These are phyloP conservation scores for Drosophila navojoa DNA, from an alignment of 1,140 invertebrate genomes.

Conservation along the genomic window DNA sequence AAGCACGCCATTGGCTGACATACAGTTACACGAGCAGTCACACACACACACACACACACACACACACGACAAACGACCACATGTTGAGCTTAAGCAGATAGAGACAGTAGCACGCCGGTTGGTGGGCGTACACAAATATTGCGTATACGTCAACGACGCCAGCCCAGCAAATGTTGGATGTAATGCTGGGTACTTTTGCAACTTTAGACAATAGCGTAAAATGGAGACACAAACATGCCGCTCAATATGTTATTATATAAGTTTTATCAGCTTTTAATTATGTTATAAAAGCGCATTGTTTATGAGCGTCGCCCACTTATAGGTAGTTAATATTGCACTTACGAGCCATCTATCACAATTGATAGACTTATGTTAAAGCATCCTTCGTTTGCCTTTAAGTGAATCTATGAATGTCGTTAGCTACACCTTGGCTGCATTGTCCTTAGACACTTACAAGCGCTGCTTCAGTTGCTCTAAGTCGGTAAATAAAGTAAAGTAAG, in stretches of 20 bases:
- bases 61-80: slow-evolving; percentile 42
- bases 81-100: slow-evolving; percentile 63
- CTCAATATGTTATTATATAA: slow-evolving; percentile 75
- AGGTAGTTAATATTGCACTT: slow-evolving; percentile 62
- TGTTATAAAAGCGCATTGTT: slow-evolving; percentile 71
- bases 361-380: slow-evolving; percentile 30
- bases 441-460: background rate
- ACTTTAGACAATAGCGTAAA: slow-evolving; percentile 35
- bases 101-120: slow-evolving; percentile 22
- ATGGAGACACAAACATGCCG: slow-evolving; percentile 8
- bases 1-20: slow-evolving; percentile 59
- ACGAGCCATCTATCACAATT: slow-evolving; percentile 46
- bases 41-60: slow-evolving; percentile 4
- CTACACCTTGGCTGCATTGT: slow-evolving; percentile 41
- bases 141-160: slow-evolving; percentile 64
- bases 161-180: slow-evolving; percentile 37
- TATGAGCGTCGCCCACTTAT: slow-evolving; percentile 60
- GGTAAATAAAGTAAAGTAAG: slow-evolving; percentile 12
- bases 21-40: slow-evolving; percentile 25
- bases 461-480: background rate
- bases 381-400: background rate
- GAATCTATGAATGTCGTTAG: background rate
- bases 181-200: slow-evolving; percentile 33
- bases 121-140: slow-evolving; percentile 76
- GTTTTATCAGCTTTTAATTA: slow-evolving; percentile 78